Conservation (phyloP, 2,797 vertebrate genomes). For the Mionectes olivaceus region DNA sequence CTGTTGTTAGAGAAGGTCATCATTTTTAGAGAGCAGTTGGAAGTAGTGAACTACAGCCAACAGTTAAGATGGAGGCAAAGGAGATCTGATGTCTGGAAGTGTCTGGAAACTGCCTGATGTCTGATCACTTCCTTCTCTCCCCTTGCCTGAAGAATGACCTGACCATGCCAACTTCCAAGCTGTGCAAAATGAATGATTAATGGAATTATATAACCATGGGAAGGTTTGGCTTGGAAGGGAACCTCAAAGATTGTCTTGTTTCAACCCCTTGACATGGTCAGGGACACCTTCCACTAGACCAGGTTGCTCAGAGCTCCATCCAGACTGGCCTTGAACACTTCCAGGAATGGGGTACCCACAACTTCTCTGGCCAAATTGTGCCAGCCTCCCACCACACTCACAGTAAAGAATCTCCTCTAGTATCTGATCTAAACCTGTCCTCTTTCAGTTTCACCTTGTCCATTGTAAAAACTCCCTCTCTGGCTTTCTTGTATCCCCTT, state of each 20-base stretch:
- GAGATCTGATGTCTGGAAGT: not conserved
- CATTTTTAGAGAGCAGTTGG: not conserved
- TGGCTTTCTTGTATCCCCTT: not conserved
- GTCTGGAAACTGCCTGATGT: not conserved
- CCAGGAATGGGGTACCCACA: not conserved
- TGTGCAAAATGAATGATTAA: not conserved
- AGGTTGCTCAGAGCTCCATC: not conserved
- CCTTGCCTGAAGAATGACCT: not conserved
- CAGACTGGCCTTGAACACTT: not conserved
- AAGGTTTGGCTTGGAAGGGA: not conserved
- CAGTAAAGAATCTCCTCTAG: not conserved
- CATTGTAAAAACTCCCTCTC: not conserved
- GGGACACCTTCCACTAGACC: not conserved
- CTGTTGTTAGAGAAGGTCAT: not conserved
- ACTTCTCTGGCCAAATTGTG: not conserved
- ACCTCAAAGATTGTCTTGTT: not conserved
- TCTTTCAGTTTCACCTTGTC: not conserved
- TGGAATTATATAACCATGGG: not conserved
- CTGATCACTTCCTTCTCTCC: not conserved
- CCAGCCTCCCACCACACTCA: not conserved
- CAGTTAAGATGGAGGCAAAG: fast-evolving
- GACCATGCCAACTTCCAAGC: not conserved
- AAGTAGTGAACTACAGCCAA: not conserved
- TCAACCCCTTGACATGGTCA: fast-evolving
- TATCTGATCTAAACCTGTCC: not conserved